These are phyloP conservation scores for Pyrocoelia pectoralis DNA, from an alignment of 2,888 invertebrate species.

Conservation along the genomic window DNA sequence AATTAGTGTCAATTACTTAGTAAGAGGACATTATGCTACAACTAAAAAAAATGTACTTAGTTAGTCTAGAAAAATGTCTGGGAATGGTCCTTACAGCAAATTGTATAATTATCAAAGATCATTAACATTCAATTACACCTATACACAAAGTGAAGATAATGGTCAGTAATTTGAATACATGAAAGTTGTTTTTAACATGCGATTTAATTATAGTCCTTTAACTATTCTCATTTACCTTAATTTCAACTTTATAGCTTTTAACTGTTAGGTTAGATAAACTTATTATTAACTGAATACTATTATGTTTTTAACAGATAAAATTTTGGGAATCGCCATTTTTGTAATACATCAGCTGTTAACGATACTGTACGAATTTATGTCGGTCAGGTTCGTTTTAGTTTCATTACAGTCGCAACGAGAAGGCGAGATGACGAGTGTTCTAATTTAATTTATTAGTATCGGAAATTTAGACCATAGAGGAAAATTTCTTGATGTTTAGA, in stretches of 20 bases:
- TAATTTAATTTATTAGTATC: no score
- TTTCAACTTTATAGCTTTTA: background rate
- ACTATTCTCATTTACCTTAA: constrained; percentile 3
- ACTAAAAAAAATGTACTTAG: background rate
- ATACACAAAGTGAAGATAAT: constrained; percentile 13
- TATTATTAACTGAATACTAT: constrained; percentile 50
- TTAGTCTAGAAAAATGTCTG: background rate
- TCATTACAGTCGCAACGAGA: no score
- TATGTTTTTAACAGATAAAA: constrained; percentile 40
- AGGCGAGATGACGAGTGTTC: no score
- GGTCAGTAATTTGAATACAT: background rate
- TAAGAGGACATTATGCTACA: constrained; percentile 26
- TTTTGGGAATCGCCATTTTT: constrained; percentile 53
- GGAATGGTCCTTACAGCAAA: background rate
- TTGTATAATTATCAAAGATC: background rate
- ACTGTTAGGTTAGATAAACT: constrained; percentile 45
- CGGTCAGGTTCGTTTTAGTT: constrained; percentile 16
- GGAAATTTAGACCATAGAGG: no score
- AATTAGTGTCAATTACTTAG: constrained; percentile 50
- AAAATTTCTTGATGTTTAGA: no score
- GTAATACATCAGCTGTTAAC: constrained; percentile 54
- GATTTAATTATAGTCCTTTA: background rate
- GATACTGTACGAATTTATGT: background rate
- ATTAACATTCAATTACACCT: background rate
- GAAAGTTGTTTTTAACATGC: background rate